Evolutionary conservation across 2,113 vertebrate species (phyloP).

Genomic region (Cyanistes caeruleus): DNA sequence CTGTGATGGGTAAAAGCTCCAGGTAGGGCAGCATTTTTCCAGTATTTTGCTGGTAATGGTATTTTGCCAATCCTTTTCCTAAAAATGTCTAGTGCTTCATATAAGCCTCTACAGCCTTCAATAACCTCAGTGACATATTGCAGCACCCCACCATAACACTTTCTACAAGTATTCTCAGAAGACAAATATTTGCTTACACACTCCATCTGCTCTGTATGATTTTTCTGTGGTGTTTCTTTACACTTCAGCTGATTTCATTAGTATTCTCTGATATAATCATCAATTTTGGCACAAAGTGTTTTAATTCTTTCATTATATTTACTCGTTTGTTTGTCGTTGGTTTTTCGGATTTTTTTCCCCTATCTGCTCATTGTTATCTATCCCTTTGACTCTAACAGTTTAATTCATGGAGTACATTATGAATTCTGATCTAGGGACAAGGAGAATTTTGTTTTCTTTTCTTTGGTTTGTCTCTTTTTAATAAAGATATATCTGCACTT

Average conservation of each 20-base stretch:
- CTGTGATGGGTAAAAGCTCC: background rate
- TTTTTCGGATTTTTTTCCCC: background rate
- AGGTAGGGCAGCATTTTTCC: background rate
- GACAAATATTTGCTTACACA: background rate
- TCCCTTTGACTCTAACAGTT: background rate
- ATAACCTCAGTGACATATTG: background rate
- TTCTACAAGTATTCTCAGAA: background rate
- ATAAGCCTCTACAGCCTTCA: background rate
- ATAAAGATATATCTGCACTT: background rate
- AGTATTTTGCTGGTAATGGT: background rate
- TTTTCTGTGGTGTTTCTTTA: background rate
- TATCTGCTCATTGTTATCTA: background rate
- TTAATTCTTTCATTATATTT: background rate
- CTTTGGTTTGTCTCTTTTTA: background rate
- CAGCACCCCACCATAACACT: background rate
- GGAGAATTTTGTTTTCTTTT: background rate
- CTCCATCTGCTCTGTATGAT: background rate
- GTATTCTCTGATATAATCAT: background rate
- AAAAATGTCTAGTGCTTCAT: background rate
- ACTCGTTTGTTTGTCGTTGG: background rate
- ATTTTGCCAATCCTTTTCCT: background rate
- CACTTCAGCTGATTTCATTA: background rate
- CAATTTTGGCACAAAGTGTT: background rate
- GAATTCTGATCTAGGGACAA: background rate
- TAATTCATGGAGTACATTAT: background rate